A percentile compares a stretch with the other conserved stretches of the same genome.
phyloP scores from a whole-genome alignment of 2,888 invertebrate species.

The Sesamia inferens region DNA sequence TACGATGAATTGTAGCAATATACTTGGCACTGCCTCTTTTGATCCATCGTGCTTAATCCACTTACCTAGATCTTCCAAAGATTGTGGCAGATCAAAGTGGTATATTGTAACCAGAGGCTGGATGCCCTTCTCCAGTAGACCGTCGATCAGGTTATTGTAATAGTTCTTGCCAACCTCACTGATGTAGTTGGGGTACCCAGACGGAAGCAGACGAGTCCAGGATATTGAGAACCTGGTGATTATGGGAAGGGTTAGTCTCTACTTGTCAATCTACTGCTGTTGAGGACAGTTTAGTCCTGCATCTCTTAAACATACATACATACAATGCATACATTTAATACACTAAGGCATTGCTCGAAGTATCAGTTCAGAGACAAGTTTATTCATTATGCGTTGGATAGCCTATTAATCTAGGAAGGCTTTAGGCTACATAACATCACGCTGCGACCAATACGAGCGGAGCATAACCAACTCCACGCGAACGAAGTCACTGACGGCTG shows the following conservation, averaged over 20 bases:
- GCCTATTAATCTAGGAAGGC: too few relatives aligned
- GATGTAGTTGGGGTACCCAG: slow-evolving; percentile 75
- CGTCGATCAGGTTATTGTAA: slow-evolving; percentile 88
- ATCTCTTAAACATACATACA: too few relatives aligned
- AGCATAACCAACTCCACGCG: too few relatives aligned
- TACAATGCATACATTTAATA: neutral
- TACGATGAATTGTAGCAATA: too few relatives aligned
- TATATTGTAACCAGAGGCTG: slow-evolving; percentile 87
- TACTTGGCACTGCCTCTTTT: too few relatives aligned
- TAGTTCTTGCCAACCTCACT: slow-evolving; percentile 87
- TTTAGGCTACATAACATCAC: too few relatives aligned
- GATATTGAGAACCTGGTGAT: slow-evolving; percentile 87
- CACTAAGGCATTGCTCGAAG: too few relatives aligned
- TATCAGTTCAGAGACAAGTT: too few relatives aligned
- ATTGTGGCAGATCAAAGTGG: slow-evolving; percentile 86
- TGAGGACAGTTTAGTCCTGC: neutral
- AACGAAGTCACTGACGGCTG: too few relatives aligned
- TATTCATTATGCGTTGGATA: too few relatives aligned
- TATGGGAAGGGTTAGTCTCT: neutral
- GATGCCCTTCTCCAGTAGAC: slow-evolving; percentile 86
- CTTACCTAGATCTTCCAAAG: slow-evolving; percentile 75
- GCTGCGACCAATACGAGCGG: too few relatives aligned
- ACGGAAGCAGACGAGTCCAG: slow-evolving; percentile 90
- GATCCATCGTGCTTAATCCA: too few relatives aligned
- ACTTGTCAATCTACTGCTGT: neutral